phyloP scores from a whole-genome alignment of 2,113 vertebrate genomes.

The Sigmodon hispidus region DNA sequence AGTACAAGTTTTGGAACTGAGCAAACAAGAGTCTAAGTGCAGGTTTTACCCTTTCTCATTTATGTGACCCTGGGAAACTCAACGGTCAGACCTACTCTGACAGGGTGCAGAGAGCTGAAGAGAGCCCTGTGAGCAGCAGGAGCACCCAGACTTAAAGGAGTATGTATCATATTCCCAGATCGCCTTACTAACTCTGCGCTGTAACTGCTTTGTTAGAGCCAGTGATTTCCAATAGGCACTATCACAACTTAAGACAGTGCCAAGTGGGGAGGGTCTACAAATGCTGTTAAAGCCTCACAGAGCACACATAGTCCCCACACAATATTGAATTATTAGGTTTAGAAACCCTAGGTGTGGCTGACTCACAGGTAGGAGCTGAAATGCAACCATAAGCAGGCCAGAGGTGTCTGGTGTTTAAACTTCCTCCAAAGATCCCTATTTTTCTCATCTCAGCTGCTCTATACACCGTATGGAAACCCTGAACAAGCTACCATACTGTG shows the following conservation, averaged over 20 bases:
- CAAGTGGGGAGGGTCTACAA: not conserved
- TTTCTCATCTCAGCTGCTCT: not conserved
- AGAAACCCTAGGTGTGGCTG: not conserved
- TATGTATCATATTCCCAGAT: not conserved
- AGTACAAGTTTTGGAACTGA: not conserved
- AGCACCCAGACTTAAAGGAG: not conserved
- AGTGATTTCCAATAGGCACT: not conserved
- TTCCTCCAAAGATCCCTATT: not conserved
- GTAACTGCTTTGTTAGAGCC: not conserved
- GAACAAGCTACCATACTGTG: not conserved
- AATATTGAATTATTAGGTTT: not conserved
- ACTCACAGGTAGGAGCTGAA: not conserved
- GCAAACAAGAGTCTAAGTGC: not conserved
- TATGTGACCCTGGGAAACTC: not conserved
- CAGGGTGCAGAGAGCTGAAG: not conserved
- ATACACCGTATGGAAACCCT: not conserved
- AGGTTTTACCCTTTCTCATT: not conserved
- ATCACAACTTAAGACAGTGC: not conserved
- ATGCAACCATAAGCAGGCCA: not conserved
- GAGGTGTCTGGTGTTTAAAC: not conserved
- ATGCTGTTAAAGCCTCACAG: not conserved
- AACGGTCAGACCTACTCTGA: not conserved
- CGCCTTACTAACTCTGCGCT: constrained; percentile 35
- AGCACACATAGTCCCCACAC: not conserved
- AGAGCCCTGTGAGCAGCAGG: not conserved